Base-by-base conservation (phyloP, 2,797 vertebrate species). In the Xerus rutilus region DNA sequence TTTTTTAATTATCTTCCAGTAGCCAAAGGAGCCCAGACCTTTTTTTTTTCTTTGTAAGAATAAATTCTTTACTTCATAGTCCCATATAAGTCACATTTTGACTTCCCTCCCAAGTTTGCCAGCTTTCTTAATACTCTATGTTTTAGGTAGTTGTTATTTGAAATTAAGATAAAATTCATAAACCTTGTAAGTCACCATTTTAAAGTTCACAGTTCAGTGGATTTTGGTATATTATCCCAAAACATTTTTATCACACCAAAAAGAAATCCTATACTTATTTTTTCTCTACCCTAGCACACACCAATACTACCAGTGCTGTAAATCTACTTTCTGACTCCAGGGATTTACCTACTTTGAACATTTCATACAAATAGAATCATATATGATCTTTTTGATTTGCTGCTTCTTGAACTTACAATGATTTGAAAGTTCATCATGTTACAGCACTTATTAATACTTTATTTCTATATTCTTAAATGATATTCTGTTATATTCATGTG, bases 91-190 rank as follows among this genome's bases (percentile, higher is more conserved):
- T 67, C 67, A 65, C 5, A 14, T 73, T 93, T 57, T 81, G 17
- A 87, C 45, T 93, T 62, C 13, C 2, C 11, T 72, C 23, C 11
- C 23, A 30, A 70, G 5, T 35, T 2, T 73, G 49, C 73, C 74
- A 74, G 43, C 52, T 52, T 52, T 92, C 43, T 84, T 84, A 65
- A 67, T 89, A 92, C 79, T 62, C 43, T 69, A 59, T 70, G 25
- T 88, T 91, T 92, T 85, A 52, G 54, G n/a, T 49, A 85, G 79
- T 69, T 92, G 35, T 23, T 70, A 87, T 93, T 78, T 3, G 52
- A 90, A 91, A 69, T 47, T 69, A 18, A 86, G 12, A 21, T 74
- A 39, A 11, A 74, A 74, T 30, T 59, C n/a, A 35, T 9, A 85
- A 43, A 64, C 25, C n/a, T 23, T 69, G 28, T 59, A 86, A 81